Conservation (phyloP, 2,113 vertebrate species). For the Plecotus auritus region DNA sequence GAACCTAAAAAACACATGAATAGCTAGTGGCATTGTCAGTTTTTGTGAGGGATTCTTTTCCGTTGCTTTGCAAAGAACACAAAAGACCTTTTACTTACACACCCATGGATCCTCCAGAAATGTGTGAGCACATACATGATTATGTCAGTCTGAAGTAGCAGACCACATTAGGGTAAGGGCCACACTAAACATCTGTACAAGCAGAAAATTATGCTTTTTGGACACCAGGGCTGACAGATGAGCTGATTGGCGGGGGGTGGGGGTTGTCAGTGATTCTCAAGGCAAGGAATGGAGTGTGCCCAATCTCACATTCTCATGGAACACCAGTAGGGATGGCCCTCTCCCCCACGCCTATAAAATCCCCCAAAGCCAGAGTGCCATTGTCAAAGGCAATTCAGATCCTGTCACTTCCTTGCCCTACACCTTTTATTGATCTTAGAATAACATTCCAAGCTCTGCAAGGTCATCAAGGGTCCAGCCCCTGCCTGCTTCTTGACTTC, state of each 20-base stretch:
- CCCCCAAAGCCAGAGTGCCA: not conserved
- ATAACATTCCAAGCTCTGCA: not conserved
- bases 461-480: not conserved
- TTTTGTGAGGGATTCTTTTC: not conserved
- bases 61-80: not conserved
- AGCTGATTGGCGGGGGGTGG: too few relatives aligned
- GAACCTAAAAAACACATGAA: conserved; percentile 5
- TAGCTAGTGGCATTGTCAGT: not conserved
- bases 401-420: not conserved
- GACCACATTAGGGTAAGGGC: not conserved
- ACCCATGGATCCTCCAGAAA: not conserved
- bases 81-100: not conserved
- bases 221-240: not conserved
- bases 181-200: not conserved
- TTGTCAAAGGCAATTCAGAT: not conserved
- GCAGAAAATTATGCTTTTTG: not conserved
- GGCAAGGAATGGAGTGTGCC: not conserved
- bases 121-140: not conserved
- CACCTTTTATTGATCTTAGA: not conserved
- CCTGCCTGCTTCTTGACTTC: not conserved
- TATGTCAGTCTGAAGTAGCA: not conserved
- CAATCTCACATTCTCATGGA: not conserved
- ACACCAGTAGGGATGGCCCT: too few relatives aligned
- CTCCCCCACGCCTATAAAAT: not conserved
- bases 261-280: not conserved